A percentile compares a stretch with the other conserved stretches of the same genome.
These are phyloP conservation scores for Mactromeris polynyma DNA, from an alignment of 2,888 invertebrate species.

Conservation along the genomic window DNA sequence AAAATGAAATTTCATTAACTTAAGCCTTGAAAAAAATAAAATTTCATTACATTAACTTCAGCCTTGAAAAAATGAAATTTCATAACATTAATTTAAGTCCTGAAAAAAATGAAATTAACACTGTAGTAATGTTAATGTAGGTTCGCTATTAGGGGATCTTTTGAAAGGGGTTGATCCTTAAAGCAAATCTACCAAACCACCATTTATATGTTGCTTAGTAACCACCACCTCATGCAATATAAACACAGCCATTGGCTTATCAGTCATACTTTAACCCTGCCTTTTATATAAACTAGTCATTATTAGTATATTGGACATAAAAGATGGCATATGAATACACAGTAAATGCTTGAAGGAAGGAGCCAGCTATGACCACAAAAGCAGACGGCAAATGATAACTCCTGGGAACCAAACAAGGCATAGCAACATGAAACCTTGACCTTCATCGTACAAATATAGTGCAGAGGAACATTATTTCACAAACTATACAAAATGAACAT, in stretches of 20 bases:
- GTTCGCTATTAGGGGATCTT: background rate
- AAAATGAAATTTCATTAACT: too few relatives aligned
- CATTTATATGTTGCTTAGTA: background rate
- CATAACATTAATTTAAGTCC: too few relatives aligned
- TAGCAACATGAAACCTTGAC: too few relatives aligned
- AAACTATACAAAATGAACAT: too few relatives aligned
- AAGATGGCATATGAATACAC: background rate
- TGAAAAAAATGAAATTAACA: too few relatives aligned
- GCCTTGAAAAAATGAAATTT: too few relatives aligned
- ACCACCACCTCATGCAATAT: background rate
- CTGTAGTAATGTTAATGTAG: background rate
- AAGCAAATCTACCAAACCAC: background rate
- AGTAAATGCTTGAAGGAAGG: background rate
- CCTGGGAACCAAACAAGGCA: too few relatives aligned
- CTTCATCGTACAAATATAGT: too few relatives aligned
- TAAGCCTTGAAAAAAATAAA: too few relatives aligned
- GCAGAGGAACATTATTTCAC: too few relatives aligned
- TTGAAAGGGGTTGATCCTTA: background rate
- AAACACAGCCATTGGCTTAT: background rate
- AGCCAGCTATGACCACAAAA: background rate
- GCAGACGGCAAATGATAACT: too few relatives aligned
- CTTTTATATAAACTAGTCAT: background rate
- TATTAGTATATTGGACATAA: conserved; percentile 1
- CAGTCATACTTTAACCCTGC: background rate
- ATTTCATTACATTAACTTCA: too few relatives aligned